These are phyloP conservation scores for Bombus terrestris DNA, from an alignment of 1,140 invertebrate genomes.

Conservation along the genomic window DNA sequence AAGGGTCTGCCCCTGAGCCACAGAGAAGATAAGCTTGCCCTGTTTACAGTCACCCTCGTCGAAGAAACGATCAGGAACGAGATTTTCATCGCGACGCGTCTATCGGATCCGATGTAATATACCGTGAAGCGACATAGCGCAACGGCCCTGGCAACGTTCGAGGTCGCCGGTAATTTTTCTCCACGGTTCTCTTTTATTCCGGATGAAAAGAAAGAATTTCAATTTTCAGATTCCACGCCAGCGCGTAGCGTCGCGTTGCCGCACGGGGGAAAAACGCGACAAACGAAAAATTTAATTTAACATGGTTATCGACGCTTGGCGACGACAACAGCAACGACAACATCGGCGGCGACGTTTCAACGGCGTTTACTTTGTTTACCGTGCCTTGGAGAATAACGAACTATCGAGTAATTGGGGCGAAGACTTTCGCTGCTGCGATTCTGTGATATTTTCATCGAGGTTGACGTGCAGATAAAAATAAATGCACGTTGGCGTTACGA, in stretches of 20 bases:
- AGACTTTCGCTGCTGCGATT: background rate
- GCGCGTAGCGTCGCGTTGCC: too few species aligned
- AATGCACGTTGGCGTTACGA: background rate
- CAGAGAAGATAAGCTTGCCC: conserved; percentile 64
- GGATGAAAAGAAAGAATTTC: conserved; percentile 50
- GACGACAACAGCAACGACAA: background rate
- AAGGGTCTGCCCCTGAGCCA: conserved; percentile 53
- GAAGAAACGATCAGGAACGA: conserved; percentile 64
- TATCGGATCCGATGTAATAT: conserved; percentile 52
- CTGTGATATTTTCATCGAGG: conserved; percentile 10
- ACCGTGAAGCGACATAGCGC: background rate
- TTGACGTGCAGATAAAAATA: background rate
- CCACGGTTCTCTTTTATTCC: conserved; percentile 2
- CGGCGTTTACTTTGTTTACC: background rate
- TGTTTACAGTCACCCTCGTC: conserved; percentile 65
- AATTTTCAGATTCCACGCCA: conserved; percentile 53
- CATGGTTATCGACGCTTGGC: background rate
- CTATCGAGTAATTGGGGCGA: conserved; percentile 27
- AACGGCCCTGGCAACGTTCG: background rate
- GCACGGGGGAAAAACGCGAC: too few species aligned
- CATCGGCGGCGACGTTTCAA: background rate
- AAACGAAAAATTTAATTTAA: conserved; percentile 14
- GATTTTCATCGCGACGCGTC: conserved; percentile 62
- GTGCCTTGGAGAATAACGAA: background rate
- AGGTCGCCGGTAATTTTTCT: conserved; percentile 36